Conservation (phyloP, 2,113 vertebrate genomes). For the Melanocharis versteri region DNA sequence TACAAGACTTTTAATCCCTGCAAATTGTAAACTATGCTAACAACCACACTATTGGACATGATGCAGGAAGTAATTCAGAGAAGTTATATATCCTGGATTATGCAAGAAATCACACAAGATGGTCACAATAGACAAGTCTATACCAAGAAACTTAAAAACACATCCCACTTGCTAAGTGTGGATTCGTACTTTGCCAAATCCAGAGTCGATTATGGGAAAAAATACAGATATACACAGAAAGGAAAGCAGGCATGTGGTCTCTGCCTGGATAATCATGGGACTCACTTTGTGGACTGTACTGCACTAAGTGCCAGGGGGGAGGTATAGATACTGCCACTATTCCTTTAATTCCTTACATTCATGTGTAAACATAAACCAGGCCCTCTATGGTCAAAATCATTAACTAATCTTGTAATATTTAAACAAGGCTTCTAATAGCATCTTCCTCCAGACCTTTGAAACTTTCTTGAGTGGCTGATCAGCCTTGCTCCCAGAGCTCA, state of each 20-base stretch:
- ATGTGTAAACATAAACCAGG: not conserved
- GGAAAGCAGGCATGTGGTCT: not conserved
- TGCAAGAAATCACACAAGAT: not conserved
- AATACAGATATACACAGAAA: not conserved
- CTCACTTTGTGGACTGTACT: not conserved
- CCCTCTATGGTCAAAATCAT: not conserved
- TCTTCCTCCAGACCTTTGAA: conserved; percentile 30
- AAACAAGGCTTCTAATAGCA: not conserved
- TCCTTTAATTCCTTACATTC: not conserved
- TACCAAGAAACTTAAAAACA: not conserved
- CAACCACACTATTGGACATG: not conserved
- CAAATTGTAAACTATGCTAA: not conserved
- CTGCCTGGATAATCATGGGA: not conserved
- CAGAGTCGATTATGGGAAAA: not conserved
- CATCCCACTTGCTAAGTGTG: not conserved
- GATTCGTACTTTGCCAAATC: not conserved
- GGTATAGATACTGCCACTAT: not conserved
- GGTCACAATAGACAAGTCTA: not conserved
- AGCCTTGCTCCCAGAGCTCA: not conserved
- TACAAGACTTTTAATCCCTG: not conserved
- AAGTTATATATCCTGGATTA: not conserved
- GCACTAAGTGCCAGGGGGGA: not conserved
- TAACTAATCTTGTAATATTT: conserved; percentile 2
- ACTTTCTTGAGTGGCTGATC: not conserved
- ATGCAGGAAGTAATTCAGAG: conserved; percentile 22